phyloP scores from a whole-genome alignment of 2,888 invertebrate species.

The Plutella xylostella region DNA sequence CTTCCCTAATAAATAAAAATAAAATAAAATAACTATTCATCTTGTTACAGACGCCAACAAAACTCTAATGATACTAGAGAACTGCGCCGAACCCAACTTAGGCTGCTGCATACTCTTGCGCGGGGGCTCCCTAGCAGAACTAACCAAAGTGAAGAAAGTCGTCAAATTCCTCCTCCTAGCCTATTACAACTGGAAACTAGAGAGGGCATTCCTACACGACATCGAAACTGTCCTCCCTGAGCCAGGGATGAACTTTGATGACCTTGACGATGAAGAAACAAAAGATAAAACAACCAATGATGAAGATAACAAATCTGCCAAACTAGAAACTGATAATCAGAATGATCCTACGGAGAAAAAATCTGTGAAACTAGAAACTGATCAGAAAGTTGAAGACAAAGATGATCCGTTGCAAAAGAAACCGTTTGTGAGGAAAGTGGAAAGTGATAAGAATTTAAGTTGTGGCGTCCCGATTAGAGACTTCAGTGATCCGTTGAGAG shows the following conservation, averaged over 20 bases:
- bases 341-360: constrained; percentile 6
- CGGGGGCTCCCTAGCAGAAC: constrained; percentile 79
- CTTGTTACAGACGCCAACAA: constrained; percentile 73
- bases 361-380: neutral
- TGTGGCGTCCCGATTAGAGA: constrained; percentile 74
- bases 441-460: constrained; percentile 49
- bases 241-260: constrained; percentile 50
- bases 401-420: constrained; percentile 27
- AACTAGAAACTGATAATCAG: constrained; percentile 10
- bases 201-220: constrained; percentile 92
- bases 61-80: constrained; percentile 94
- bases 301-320: constrained; percentile 10
- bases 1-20: too few relatives aligned
- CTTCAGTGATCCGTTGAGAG: constrained; percentile 85
- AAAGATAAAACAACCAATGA: constrained; percentile 3
- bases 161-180: constrained; percentile 85
- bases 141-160: constrained; percentile 85
- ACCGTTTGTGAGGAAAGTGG: constrained; percentile 36
- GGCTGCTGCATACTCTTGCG: constrained; percentile 90
- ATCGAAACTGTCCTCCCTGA: constrained; percentile 72
- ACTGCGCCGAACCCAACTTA: constrained; percentile 83
- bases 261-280: constrained; percentile 15
- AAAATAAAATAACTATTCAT: too few relatives aligned
- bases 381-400: neutral
- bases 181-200: constrained; percentile 92